Conservation (phyloP, 2,113 vertebrate genomes). For the Clarias gariepinus region DNA sequence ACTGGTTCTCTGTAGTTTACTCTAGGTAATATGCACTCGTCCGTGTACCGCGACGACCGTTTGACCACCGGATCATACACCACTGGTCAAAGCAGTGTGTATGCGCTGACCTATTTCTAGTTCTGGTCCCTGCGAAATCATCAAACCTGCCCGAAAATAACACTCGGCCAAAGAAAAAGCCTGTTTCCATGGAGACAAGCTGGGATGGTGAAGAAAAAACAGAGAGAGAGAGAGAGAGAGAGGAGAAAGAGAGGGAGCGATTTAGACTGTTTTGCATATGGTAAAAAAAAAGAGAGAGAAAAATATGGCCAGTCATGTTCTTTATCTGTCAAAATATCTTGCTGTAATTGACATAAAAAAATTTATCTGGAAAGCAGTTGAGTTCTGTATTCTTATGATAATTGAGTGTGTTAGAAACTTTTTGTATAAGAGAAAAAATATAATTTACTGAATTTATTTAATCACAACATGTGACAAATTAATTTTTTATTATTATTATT, state of each 20-base stretch:
- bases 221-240: constrained; percentile 40
- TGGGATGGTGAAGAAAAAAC: constrained; percentile 33
- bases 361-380: not conserved
- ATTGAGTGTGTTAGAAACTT: not conserved
- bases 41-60: not conserved
- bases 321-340: constrained; percentile 50
- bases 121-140: constrained; percentile 23
- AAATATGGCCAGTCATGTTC: constrained; percentile 42
- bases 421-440: not conserved
- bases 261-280: constrained; percentile 52
- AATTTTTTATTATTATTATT: too few species aligned
- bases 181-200: constrained; percentile 65
- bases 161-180: constrained; percentile 20
- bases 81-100: constrained; percentile 23
- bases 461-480: too few species aligned
- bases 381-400: constrained; percentile 43
- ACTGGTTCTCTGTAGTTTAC: not conserved
- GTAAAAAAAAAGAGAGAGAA: constrained; percentile 47
- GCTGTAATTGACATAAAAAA: constrained; percentile 53
- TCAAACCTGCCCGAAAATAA: constrained; percentile 38
- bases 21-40: not conserved
- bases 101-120: constrained; percentile 53
- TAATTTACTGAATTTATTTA: not conserved
- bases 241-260: constrained; percentile 7
- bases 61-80: constrained; percentile 12